Conservation (phyloP, 2,888 invertebrate species). For the Nezara viridula region DNA sequence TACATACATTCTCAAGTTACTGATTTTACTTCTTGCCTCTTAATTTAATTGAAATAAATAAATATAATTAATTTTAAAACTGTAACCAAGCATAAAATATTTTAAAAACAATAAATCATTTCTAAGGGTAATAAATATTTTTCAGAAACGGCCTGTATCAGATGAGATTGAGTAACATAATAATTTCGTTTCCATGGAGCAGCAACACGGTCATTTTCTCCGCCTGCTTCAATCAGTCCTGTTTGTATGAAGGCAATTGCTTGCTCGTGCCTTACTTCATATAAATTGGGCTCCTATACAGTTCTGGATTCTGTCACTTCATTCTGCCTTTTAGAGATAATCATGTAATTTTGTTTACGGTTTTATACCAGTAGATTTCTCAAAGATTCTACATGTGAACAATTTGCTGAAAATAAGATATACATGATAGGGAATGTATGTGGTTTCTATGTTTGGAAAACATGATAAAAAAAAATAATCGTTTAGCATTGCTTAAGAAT, state of each 20-base stretch:
- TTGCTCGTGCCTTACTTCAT: slow-evolving; percentile 16
- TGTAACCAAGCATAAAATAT: no score
- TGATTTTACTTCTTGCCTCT: no score
- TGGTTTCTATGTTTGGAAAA: no score
- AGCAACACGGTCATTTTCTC: neutral
- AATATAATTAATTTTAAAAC: no score
- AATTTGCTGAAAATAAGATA: no score
- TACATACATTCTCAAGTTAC: no score
- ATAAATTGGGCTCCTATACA: slow-evolving; percentile 9
- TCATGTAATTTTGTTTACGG: neutral
- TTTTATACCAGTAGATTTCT: no score
- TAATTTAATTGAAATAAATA: no score
- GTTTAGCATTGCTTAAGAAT: no score
- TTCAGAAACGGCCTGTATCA: neutral
- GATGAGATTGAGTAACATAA: slow-evolving; percentile 18
- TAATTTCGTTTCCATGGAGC: neutral
- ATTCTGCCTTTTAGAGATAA: neutral
- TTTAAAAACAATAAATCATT: neutral
- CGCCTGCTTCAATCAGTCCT: slow-evolving; percentile 14
- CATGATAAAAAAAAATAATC: no score
- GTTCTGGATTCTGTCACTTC: neutral
- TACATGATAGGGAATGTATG: no score
- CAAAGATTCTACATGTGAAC: no score
- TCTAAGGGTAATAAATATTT: neutral
- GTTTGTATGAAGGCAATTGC: slow-evolving; percentile 47